Evolutionary conservation across 2,888 invertebrate species (phyloP), one percentile per base, ranked within the genome.

Genomic region (Leistus spinibarbis): DNA sequence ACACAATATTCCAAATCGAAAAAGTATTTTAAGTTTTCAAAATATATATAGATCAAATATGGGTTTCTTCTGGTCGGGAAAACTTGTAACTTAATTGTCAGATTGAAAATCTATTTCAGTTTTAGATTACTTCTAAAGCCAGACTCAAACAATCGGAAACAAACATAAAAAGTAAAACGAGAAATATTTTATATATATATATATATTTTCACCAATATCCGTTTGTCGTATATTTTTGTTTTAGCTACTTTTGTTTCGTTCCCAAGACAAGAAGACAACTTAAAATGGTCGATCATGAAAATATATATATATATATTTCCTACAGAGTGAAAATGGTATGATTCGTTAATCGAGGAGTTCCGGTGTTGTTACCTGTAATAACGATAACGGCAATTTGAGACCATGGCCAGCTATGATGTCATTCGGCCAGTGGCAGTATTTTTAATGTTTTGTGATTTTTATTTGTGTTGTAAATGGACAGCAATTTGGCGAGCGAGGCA

Each of bases 71-170:
- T 40, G 7, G 40, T 40, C 64, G 7, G 3, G 64, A n/a, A 68
- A 68, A 68, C 57, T 69, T 57, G 19, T 69, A 62, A 60, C 60
- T 62, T 69, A 69, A 69, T 69, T 69, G 69, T 69, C 60, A 62
- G 60, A 69, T 69, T 27, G 62, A 69, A 69, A 69, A 69, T 69
- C 69, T 69, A 69, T 69, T 69, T 69, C 57, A 69, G 69, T 69
- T 69, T 60, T 27, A 69, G 69, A 69, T 69, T 69, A 69, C 69
- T 69, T 69, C 60, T 60, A 24, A 69, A 60, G 60, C 60, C 62
- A 60, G 57, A 69, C 69, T 57, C 40, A 40, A 40, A 40, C 40
- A 40, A 40, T 40, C 40, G 40, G 40, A 40, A 40, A 40, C 10
- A 40, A 40, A 40, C 7, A 13, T 40, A 40, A 40, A 40, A 13